Evolutionary conservation across 2,113 vertebrate genomes (phyloP).

Genomic region (Bos javanicus): DNA sequence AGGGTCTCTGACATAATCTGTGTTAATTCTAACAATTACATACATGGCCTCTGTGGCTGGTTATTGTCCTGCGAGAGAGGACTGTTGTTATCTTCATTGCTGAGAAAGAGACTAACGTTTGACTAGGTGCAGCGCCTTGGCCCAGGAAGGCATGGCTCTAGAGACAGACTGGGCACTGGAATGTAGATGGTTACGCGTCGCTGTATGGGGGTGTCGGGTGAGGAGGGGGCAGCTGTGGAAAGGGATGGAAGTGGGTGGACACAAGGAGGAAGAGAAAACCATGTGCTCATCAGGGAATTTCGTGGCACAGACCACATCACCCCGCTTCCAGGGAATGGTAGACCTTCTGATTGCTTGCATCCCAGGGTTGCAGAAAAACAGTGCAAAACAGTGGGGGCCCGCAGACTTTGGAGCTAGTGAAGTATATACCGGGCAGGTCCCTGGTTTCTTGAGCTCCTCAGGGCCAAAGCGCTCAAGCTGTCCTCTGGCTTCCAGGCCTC

Average conservation of each 20-base stretch:
- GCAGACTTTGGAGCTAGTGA: neutral
- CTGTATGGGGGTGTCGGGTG: fast-evolving
- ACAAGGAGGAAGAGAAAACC: neutral
- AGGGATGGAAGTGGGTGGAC: neutral
- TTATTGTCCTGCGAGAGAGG: neutral
- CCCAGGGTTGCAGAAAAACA: neutral
- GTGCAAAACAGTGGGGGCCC: neutral
- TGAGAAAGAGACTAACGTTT: neutral
- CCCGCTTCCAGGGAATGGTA: neutral
- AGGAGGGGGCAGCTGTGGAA: neutral
- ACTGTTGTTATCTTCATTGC: neutral
- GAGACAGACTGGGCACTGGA: neutral
- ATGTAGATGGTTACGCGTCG: neutral
- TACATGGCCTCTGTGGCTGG: neutral
- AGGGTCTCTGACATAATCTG: neutral
- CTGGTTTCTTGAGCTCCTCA: neutral
- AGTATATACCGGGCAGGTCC: neutral
- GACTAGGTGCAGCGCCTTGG: neutral
- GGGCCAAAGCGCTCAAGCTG: neutral
- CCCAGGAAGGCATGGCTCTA: neutral
- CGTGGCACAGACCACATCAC: neutral
- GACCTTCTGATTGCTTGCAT: neutral
- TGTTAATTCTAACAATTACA: neutral
- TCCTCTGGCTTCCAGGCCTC: neutral
- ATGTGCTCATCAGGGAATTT: neutral